A percentile compares a stretch with the other conserved stretches of the same genome.
Evolutionary conservation across 2,113 vertebrate species (phyloP).

Genomic region (Eudyptes chrysolophus): DNA sequence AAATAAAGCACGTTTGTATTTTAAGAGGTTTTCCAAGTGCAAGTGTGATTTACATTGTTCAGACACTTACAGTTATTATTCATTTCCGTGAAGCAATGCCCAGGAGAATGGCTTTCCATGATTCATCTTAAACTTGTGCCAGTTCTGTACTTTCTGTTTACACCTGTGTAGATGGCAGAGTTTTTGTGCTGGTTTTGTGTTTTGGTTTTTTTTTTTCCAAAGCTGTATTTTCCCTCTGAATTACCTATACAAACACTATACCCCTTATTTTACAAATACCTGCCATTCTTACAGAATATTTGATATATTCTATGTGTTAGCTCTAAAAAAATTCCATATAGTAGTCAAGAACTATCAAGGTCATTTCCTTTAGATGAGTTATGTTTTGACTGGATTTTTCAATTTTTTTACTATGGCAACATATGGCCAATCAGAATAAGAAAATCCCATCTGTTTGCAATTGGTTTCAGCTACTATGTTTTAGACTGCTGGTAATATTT

Average conservation of each 20-base stretch:
- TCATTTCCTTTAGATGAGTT: constrained; percentile 53
- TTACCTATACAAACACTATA: not conserved
- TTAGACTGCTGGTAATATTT: constrained; percentile 38
- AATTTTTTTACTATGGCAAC: constrained; percentile 53
- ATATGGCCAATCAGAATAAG: constrained; percentile 57
- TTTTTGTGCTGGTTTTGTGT: not conserved
- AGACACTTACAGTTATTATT: constrained; percentile 66
- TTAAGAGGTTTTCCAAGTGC: constrained; percentile 64
- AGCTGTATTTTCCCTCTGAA: constrained; percentile 29
- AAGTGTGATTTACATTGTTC: constrained; percentile 70
- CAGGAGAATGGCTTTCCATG: constrained; percentile 46
- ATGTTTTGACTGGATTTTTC: constrained; percentile 57
- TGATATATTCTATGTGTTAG: not conserved
- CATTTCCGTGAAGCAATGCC: constrained; percentile 57
- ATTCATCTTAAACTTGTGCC: constrained; percentile 30
- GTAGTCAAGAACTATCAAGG: constrained; percentile 47
- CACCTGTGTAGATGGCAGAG: constrained; percentile 57
- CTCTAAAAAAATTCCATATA: not conserved
- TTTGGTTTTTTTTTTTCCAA: not conserved
- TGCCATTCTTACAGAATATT: not conserved
- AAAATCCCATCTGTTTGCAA: constrained; percentile 66
- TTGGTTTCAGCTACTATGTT: constrained; percentile 51
- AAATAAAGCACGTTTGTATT: constrained; percentile 67
- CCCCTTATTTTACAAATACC: not conserved
- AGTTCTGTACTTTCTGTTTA: constrained; percentile 29